Conservation (phyloP, 2,888 invertebrate genomes). For the Lycaena phlaeas region DNA sequence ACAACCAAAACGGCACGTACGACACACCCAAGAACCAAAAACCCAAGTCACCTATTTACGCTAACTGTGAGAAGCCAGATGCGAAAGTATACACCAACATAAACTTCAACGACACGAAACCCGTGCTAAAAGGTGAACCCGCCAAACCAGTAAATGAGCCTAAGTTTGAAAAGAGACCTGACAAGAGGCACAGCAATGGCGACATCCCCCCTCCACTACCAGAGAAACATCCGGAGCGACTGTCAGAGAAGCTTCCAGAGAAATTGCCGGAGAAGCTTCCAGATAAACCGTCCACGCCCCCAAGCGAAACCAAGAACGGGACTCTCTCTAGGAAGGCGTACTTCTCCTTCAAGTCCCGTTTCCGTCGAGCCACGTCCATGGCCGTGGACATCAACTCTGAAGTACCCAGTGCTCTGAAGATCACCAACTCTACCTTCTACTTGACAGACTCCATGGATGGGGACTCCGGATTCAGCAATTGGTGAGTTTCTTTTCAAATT, state of each 20-base stretch:
- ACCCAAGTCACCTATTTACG: slow-evolving; percentile 46
- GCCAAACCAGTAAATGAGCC: background rate
- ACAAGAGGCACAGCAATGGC: slow-evolving; percentile 38
- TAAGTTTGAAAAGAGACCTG: background rate
- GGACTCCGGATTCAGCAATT: slow-evolving; percentile 75
- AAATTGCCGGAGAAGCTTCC: slow-evolving; percentile 49
- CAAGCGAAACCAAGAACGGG: slow-evolving; percentile 45
- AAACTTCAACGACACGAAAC: slow-evolving; percentile 39
- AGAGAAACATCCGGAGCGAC: slow-evolving; percentile 48
- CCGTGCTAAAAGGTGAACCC: slow-evolving; percentile 15
- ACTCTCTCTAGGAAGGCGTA: slow-evolving; percentile 61
- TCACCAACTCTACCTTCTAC: slow-evolving; percentile 81
- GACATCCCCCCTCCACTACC: slow-evolving; percentile 46
- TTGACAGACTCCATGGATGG: slow-evolving; percentile 78
- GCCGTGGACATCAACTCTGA: slow-evolving; percentile 67
- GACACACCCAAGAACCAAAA: slow-evolving; percentile 34
- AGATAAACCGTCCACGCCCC: slow-evolving; percentile 52
- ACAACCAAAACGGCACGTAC: slow-evolving; percentile 37
- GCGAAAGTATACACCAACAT: slow-evolving; percentile 40
- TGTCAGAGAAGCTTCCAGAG: slow-evolving; percentile 45
- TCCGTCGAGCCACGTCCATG: slow-evolving; percentile 74
- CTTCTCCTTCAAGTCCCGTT: slow-evolving; percentile 75
- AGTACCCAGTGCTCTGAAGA: slow-evolving; percentile 66
- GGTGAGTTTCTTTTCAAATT: slow-evolving; percentile 42
- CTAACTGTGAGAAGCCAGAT: slow-evolving; percentile 45